phyloP scores from a whole-genome alignment of 2,113 vertebrate species.

The Cnemophilus loriae region DNA sequence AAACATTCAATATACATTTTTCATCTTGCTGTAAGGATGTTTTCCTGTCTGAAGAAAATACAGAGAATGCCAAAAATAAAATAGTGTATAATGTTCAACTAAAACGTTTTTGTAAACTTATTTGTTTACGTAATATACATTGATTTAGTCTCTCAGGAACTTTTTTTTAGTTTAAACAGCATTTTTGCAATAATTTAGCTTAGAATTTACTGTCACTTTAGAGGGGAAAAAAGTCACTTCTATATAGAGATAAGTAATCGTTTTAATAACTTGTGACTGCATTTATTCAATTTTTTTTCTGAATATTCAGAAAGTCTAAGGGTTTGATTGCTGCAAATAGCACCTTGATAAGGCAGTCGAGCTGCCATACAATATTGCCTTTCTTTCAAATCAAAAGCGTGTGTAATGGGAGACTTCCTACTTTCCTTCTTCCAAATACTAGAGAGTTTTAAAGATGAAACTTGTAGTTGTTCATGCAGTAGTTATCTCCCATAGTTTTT shows the following conservation, averaged over 20 bases:
- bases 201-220: neutral
- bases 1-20: neutral
- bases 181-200: neutral
- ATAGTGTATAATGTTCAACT: neutral
- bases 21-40: neutral
- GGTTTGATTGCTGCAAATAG: neutral
- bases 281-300: neutral
- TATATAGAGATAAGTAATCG: neutral
- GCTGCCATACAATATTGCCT: neutral
- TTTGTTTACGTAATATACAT: neutral
- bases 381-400: neutral
- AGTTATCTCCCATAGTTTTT: neutral
- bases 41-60: neutral
- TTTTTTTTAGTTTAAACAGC: neutral
- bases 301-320: neutral
- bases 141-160: neutral
- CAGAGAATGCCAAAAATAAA: neutral
- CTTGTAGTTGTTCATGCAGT: neutral
- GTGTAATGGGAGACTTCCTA: neutral
- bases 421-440: neutral
- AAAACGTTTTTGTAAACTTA: neutral
- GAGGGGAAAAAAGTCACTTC: neutral
- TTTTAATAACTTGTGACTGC: neutral
- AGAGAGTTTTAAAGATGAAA: neutral
- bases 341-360: neutral